Base-by-base conservation (phyloP, 2,113 vertebrate species). In the Dolichotis patagonum region DNA sequence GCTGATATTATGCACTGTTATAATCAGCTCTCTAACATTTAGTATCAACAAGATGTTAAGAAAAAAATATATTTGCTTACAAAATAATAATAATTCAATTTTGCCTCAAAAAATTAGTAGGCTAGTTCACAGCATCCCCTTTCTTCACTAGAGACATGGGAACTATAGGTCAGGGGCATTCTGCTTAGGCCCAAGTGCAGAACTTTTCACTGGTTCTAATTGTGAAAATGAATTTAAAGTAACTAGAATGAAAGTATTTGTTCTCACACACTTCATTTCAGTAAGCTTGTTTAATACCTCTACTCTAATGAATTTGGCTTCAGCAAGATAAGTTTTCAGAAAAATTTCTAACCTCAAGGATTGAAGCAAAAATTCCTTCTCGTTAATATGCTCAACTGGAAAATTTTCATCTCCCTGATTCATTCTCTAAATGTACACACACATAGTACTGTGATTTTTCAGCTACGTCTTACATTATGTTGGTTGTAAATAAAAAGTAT, bases 311-410 rank as follows among this genome's bases (percentile, higher is more conserved):
- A 90, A 88, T 65, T 58, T 38, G 73, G 20, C 7, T 92, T 54
- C 32, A 65, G n/a, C 5, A 62, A 95, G 88, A 71, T 88, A 63
- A 8, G 5, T 85, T 69, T 90, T 92, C 41, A 86, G 65, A 71
- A 87, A 82, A 95, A 62, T 26, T 58, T 95, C 43, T 78, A 65
- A 77, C 30, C 14, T 9, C 52, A 92, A 88, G 30, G 7, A 73
- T 19, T 71, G 17, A 96, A 90, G 19, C 28, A 75, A 92, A 97
- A 92, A 85, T 32, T 54, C 38, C 90, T 93, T 96, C 41, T 81
- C 22, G 46, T 71, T 95, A 96, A 69, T 11, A 71, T 35, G 60
- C 56, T 77, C 30, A 54, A 11, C 90, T 92, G 19, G 46, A 92
- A 93, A 93, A 90, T 60, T n/a, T n/a, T 9, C 9, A 94, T 77